These are phyloP conservation scores for Chaetoderma sp. DNA, from an alignment of 2,888 invertebrate species.

Conservation along the genomic window DNA sequence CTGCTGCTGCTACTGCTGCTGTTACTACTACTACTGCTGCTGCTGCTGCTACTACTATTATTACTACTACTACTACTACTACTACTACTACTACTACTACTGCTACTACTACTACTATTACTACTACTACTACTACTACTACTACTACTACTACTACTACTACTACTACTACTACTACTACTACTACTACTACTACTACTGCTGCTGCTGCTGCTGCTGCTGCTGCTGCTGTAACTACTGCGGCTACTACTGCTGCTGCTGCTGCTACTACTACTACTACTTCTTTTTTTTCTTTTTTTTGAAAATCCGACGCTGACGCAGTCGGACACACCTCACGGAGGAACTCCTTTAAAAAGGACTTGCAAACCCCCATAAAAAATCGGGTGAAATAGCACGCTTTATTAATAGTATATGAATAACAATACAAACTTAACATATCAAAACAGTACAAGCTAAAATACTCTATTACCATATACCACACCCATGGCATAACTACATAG, in stretches of 20 bases:
- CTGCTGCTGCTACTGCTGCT: constrained; percentile 9
- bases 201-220: neutral
- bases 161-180: neutral
- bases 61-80: neutral
- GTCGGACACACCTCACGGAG: too few relatives aligned
- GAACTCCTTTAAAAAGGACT: too few relatives aligned
- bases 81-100: neutral
- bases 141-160: neutral
- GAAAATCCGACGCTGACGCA: too few relatives aligned
- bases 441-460: too few relatives aligned
- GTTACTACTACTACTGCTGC: neutral
- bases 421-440: too few relatives aligned
- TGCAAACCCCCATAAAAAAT: too few relatives aligned
- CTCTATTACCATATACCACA: too few relatives aligned
- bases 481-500: too few relatives aligned
- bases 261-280: neutral
- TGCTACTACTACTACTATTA: neutral
- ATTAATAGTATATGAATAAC: too few relatives aligned
- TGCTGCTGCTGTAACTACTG: too few relatives aligned
- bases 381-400: too few relatives aligned
- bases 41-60: neutral
- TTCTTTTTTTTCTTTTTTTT: neutral
- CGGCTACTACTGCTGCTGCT: too few relatives aligned
- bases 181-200: neutral
- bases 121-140: neutral